Base-by-base conservation (phyloP, 2,113 vertebrate species). In the Xiphophorus couchianus region DNA sequence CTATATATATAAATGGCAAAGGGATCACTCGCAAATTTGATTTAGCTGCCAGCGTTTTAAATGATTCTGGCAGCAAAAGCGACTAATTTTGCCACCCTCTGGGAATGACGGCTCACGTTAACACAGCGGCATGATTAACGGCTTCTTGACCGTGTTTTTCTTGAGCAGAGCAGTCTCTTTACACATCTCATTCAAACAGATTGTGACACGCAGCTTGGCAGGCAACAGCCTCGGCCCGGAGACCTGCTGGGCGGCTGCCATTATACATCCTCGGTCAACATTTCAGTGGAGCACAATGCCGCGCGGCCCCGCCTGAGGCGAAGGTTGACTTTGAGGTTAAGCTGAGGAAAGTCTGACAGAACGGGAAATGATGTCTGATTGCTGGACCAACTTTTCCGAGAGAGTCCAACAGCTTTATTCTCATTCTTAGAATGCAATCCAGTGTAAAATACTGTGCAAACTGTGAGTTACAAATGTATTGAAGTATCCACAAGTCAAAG, bases 221-320 rank as follows among this genome's bases (percentile, higher is more conserved):
- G 62, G 77, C 67, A 86, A 68, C 13, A 5, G 66, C 29, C 67
- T 87, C 73, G 31, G 78, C 71, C 73, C 70, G 67, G 73, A 39
- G 71, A 75, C 83, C 80, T 74, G 76, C 80, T 84, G 85, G 76
- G 60, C 83, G 77, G 86, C 84, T 81, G 80, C 82, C 80, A 79
- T 85, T 80, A 78, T 75, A 62, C 58, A 7, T 78, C 58, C 69
- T 85, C 58, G 9, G 78, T 90, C 83, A 74, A 85, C 87, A 83
- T 91, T 88, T 90, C 68, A 81, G 77, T 35, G 15, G 6, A 86
- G 73, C 76, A 68, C 73, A 73, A 76, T 69, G 42, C 67, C 65
- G 6, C 28, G 77, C 74, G 31, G 64, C 80, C 29, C 67, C 17
- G 80, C 81, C 77, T 78, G 73, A 79, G 72, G 86, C 42, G 31